These are phyloP conservation scores for Holotrichia oblita DNA, from an alignment of 1,140 invertebrate genomes.

Conservation along the genomic window DNA sequence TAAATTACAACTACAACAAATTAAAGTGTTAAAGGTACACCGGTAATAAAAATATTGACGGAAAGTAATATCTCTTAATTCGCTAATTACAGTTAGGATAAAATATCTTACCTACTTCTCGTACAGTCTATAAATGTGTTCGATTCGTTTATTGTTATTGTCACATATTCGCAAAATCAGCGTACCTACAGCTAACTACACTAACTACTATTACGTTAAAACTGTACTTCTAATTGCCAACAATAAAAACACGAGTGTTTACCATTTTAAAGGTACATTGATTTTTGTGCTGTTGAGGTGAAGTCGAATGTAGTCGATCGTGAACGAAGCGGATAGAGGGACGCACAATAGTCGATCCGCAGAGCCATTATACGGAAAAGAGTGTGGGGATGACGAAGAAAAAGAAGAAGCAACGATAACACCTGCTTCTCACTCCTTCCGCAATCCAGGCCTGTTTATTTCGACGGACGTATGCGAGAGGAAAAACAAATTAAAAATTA, in stretches of 20 bases:
- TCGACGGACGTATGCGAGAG: constrained; percentile 12
- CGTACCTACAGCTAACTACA: neutral
- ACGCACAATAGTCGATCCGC: neutral
- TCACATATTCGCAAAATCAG: constrained; percentile 15
- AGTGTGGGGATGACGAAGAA: neutral
- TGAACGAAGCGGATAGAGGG: constrained; percentile 5
- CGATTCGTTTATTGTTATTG: constrained; percentile 28
- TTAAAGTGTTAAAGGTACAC: neutral
- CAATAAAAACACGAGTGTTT: constrained; percentile 29
- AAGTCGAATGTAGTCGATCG: neutral
- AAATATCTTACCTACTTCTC: neutral
- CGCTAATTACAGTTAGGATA: neutral
- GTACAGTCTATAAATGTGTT: neutral
- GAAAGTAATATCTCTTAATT: neutral
- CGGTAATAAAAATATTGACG: neutral
- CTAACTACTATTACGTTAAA: constrained; percentile 18
- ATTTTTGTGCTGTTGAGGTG: constrained; percentile 18
- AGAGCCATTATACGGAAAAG: neutral
- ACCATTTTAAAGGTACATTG: constrained; percentile 32
- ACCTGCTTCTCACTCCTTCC: constrained; percentile 32
- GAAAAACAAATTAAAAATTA: constrained; percentile 35
- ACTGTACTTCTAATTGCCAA: constrained; percentile 9
- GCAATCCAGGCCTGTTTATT: constrained; percentile 2
- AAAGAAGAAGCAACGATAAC: neutral
- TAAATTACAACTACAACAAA: neutral